phyloP scores from a whole-genome alignment of 1,140 invertebrate species.

The Calephelis virginiensis region DNA sequence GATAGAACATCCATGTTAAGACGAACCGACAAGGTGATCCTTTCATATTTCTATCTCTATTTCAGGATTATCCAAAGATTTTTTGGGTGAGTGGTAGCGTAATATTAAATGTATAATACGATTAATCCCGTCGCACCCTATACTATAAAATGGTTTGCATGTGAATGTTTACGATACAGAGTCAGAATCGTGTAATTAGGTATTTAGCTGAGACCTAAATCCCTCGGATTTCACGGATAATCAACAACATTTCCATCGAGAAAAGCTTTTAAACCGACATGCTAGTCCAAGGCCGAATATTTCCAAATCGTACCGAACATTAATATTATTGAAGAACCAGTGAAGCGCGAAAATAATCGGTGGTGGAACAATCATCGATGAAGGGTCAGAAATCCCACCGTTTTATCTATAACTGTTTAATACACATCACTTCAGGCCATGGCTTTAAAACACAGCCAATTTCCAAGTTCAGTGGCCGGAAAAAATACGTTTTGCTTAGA shows the following conservation, averaged over 20 bases:
- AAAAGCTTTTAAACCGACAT: constrained; percentile 2
- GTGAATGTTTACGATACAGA: too few species aligned
- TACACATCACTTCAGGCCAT: background rate
- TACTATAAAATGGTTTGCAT: too few species aligned
- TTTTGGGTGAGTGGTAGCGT: too few species aligned
- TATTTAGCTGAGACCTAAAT: too few species aligned
- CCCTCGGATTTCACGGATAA: background rate
- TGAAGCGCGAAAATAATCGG: constrained; percentile 27
- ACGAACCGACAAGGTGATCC: too few species aligned
- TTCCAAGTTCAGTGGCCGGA: background rate
- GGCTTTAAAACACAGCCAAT: background rate
- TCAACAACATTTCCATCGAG: constrained; percentile 4
- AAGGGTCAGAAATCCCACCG: constrained; percentile 6
- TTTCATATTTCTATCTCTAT: too few species aligned
- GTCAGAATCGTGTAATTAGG: too few species aligned
- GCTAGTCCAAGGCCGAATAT: background rate
- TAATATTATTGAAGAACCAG: constrained; percentile 17
- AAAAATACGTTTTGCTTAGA: background rate
- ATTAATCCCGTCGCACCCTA: too few species aligned
- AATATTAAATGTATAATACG: too few species aligned
- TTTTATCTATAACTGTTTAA: constrained; percentile 12
- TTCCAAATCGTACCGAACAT: constrained; percentile 3
- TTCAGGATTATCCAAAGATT: too few species aligned
- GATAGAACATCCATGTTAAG: too few species aligned
- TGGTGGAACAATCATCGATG: constrained; percentile 23